These are phyloP conservation scores for Paradisaea rubra DNA, from an alignment of 2,113 vertebrate genomes.

Conservation along the genomic window DNA sequence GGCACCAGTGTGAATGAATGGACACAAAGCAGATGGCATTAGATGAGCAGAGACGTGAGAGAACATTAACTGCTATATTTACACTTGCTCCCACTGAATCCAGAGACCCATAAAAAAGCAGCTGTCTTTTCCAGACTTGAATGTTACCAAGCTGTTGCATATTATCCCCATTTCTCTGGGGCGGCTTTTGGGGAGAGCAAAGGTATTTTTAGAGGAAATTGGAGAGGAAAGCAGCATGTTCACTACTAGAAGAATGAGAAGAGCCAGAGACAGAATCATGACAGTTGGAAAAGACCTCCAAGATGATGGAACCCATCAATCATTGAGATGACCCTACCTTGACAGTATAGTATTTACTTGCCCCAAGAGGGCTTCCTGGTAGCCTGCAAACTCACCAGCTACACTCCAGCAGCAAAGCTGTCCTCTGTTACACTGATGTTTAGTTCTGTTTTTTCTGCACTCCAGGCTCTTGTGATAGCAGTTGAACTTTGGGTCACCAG, in stretches of 20 bases:
- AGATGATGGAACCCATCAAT: background rate
- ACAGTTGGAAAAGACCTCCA: background rate
- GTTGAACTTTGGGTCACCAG: background rate
- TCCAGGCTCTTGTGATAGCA: background rate
- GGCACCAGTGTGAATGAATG: slow-evolving; percentile 17
- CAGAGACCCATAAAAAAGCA: slow-evolving; percentile 43
- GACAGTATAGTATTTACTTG: background rate
- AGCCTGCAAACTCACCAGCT: background rate
- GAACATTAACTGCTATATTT: slow-evolving; percentile 47
- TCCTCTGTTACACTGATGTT: background rate
- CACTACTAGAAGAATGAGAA: background rate
- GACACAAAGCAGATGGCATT: slow-evolving; percentile 34
- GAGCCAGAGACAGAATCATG: background rate
- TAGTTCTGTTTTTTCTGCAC: background rate
- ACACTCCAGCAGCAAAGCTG: background rate
- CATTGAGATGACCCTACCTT: background rate
- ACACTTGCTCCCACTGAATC: background rate
- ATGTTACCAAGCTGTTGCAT: background rate
- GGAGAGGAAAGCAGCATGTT: background rate
- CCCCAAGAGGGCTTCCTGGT: background rate
- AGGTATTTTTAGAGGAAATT: background rate
- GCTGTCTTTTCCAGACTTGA: background rate
- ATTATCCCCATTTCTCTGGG: background rate
- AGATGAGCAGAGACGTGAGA: background rate
- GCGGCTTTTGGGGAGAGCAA: background rate